Evolutionary conservation across 2,797 vertebrate species (phyloP), one percentile per base, ranked within the genome.

Genomic region (Taeniopygia guttata): DNA sequence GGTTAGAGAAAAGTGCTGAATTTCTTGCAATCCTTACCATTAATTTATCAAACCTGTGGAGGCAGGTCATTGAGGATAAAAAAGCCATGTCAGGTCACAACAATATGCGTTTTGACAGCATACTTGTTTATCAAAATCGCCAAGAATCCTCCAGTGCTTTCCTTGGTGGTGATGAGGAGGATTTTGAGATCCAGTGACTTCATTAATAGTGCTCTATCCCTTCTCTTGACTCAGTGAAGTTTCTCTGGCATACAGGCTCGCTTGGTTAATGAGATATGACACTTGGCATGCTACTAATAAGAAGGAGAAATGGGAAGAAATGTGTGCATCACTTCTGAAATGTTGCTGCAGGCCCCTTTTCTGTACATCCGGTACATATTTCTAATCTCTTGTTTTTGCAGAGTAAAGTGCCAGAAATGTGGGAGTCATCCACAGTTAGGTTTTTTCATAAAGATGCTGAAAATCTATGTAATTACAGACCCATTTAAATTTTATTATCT

Each of bases 391-490:
- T 87, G 81, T 97, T 97, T 97, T 95, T 93, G 92, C 90, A 94
- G 83, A 45, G 64, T 79, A 83, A 93, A 87, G 89, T 96, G 60
- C 81, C 27, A 84, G 54, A 93, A 95, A 88, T 80, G 85, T 75
- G 70, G 55, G 90, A 96, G 72, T 75, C 82, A 96, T 90, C 78
- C 90, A 74, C 80, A 83, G 73, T 93, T 97, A 90, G 87, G 92
- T 96, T 79, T 96, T 93, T 96, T 95, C 94, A 87, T 89, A 96
- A 96, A 87, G 70, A 95, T 92, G 87, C 85, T 94, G 91, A 97
- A 97, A 97, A 90, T 96, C 78, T 94, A 54, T 97, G 91, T 97
- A 97, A 97, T 98, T 97, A 97, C 87, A 96, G 74, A 60, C 64
- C 87, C 58, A 94, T 97, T 97, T 97, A 93, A 97, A 89, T 97